phyloP scores from a whole-genome alignment of 1,140 invertebrate genomes.

The Lepidurus packardi region DNA sequence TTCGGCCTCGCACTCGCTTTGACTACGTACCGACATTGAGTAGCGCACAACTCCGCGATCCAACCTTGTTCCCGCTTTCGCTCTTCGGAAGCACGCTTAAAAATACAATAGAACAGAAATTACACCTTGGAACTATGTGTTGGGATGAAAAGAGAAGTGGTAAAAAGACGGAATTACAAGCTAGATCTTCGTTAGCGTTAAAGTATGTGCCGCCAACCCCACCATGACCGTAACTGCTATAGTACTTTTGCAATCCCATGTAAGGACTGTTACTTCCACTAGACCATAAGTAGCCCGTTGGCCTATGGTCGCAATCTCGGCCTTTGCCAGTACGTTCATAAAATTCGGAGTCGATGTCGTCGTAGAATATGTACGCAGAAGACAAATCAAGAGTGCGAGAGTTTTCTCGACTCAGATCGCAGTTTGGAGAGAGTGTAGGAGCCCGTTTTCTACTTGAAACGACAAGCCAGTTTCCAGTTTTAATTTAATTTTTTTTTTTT shows the following conservation, averaged over 20 bases:
- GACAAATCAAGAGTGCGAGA: constrained; percentile 25
- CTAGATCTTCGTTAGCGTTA: background rate
- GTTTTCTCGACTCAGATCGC: constrained; percentile 34
- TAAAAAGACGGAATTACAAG: background rate
- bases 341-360: constrained; percentile 67
- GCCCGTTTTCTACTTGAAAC: background rate
- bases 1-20: constrained; percentile 65
- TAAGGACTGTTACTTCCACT: background rate
- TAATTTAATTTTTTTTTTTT: background rate
- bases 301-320: constrained; percentile 24
- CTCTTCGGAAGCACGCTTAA: constrained; percentile 65
- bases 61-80: constrained; percentile 63
- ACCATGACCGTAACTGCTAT: constrained; percentile 10
- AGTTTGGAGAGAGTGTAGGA: constrained; percentile 25
- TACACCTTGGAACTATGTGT: background rate
- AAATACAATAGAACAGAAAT: constrained; percentile 37
- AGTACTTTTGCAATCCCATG: background rate
- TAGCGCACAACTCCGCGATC: constrained; percentile 57
- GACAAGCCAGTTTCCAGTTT: constrained; percentile 9
- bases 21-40: constrained; percentile 55
- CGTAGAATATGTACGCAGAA: constrained; percentile 51
- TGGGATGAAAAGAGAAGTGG: background rate
- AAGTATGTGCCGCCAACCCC: background rate
- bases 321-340: constrained; percentile 52
- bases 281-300: background rate